These are phyloP conservation scores for Drosophila neonasuta DNA, from an alignment of 2,888 invertebrate species.

Conservation along the genomic window DNA sequence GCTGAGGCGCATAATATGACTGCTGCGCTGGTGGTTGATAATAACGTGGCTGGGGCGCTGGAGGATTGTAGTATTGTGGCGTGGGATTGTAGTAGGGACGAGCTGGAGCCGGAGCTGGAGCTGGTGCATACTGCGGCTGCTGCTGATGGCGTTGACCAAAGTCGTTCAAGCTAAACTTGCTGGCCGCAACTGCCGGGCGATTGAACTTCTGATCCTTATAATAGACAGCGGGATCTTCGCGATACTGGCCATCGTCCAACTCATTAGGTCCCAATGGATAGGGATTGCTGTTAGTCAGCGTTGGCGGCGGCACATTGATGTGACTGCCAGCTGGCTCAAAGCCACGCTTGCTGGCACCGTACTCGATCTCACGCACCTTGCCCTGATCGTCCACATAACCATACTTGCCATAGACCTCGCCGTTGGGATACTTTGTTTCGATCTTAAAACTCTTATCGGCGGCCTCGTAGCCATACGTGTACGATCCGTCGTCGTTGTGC, in stretches of 20 bases:
- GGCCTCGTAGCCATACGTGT: constrained; percentile 93
- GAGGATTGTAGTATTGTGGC: constrained; percentile 77
- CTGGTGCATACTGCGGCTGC: constrained; percentile 57
- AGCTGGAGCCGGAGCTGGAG: constrained; percentile 65
- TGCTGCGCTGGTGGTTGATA: constrained; percentile 79
- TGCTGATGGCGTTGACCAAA: constrained; percentile 71
- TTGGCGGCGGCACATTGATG: constrained; percentile 93
- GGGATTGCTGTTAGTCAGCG: constrained; percentile 85
- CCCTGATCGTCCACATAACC: constrained; percentile 93
- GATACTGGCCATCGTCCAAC: constrained; percentile 92
- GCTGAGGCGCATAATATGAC: constrained; percentile 76
- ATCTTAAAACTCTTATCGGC: constrained; percentile 94
- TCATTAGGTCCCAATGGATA: constrained; percentile 84
- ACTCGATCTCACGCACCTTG: constrained; percentile 89
- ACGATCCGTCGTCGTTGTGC: constrained; percentile 93
- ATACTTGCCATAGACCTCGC: constrained; percentile 93
- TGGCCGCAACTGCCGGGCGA: constrained; percentile 80
- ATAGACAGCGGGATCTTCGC: constrained; percentile 91
- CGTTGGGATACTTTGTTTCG: constrained; percentile 91
- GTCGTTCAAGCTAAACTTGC: constrained; percentile 80
- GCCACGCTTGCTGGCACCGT: constrained; percentile 91
- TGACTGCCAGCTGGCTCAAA: constrained; percentile 89
- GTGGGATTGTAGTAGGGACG: constrained; percentile 67
- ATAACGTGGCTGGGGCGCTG: constrained; percentile 76
- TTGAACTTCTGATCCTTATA: constrained; percentile 86